These are phyloP conservation scores for Nomada fabriciana DNA, from an alignment of 2,888 invertebrate genomes.

Conservation along the genomic window DNA sequence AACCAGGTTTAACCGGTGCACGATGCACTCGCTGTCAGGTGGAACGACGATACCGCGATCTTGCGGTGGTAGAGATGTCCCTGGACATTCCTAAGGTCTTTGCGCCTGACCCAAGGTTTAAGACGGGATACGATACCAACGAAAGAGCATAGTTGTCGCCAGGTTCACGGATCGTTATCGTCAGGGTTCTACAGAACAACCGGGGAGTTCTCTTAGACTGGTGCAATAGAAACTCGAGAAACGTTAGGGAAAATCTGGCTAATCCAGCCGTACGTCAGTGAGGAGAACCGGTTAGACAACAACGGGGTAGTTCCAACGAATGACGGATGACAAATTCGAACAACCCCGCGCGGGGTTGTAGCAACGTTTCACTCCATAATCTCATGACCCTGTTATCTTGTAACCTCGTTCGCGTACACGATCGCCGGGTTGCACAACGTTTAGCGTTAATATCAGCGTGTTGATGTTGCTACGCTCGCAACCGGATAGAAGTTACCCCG, in stretches of 20 bases:
- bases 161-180: too few relatives aligned
- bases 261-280: background rate
- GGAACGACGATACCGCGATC: slow-evolving; percentile 21
- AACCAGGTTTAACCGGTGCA: slow-evolving; percentile 29
- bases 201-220: background rate
- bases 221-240: background rate
- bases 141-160: too few relatives aligned
- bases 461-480: slow-evolving; percentile 22
- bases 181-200: too few relatives aligned
- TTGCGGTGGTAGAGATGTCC: background rate
- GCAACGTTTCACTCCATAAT: slow-evolving; percentile 26
- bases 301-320: background rate
- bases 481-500: slow-evolving; percentile 1
- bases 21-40: background rate
- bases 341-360: slow-evolving; percentile 11
- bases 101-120: background rate
- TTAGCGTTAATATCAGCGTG: slow-evolving; percentile 36
- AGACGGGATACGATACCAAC: too few relatives aligned
- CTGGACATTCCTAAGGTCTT: background rate
- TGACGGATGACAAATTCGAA: slow-evolving; percentile 20
- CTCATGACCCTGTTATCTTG: slow-evolving; percentile 15
- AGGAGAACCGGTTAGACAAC: background rate
- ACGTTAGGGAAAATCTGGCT: background rate
- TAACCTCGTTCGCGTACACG: background rate
- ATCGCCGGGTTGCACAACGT: background rate